phyloP scores from a whole-genome alignment of 2,797 vertebrate species.

The Girardinus metallicus region DNA sequence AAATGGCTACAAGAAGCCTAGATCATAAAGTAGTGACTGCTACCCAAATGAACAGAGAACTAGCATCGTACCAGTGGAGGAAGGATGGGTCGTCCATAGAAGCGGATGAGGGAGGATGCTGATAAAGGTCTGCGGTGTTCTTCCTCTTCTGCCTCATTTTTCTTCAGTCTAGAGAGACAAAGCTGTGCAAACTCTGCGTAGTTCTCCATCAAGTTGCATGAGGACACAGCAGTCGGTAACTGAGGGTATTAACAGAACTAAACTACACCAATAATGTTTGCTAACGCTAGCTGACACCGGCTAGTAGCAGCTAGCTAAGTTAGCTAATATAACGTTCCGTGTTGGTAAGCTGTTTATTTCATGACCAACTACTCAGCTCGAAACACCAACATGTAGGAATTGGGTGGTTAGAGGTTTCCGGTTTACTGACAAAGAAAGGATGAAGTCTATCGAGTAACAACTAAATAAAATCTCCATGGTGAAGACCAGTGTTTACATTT shows the following conservation, averaged over 20 bases:
- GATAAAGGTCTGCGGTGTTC: conserved; percentile 12
- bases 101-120: conserved; percentile 70
- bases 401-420: too few species aligned
- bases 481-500: conserved; percentile 72
- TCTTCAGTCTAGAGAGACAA: conserved; percentile 42
- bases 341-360: neutral
- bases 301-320: conserved; percentile 17
- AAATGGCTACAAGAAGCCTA: neutral
- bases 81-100: conserved; percentile 74
- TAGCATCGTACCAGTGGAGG: conserved; percentile 77
- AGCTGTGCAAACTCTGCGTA: conserved; percentile 74
- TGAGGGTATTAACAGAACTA: neutral
- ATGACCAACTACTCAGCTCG: neutral
- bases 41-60: neutral
- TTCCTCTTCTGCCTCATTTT: conserved; percentile 27
- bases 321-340: conserved; percentile 22
- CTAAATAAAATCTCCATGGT: neutral
- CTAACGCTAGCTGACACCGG: conserved; percentile 22
- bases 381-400: neutral
- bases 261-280: neutral
- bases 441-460: neutral
- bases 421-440: neutral
- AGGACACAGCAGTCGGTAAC: neutral
- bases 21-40: neutral
- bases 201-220: conserved; percentile 73